phyloP scores from a whole-genome alignment of 1,140 invertebrate genomes.

The Drosophila quadrilineata region DNA sequence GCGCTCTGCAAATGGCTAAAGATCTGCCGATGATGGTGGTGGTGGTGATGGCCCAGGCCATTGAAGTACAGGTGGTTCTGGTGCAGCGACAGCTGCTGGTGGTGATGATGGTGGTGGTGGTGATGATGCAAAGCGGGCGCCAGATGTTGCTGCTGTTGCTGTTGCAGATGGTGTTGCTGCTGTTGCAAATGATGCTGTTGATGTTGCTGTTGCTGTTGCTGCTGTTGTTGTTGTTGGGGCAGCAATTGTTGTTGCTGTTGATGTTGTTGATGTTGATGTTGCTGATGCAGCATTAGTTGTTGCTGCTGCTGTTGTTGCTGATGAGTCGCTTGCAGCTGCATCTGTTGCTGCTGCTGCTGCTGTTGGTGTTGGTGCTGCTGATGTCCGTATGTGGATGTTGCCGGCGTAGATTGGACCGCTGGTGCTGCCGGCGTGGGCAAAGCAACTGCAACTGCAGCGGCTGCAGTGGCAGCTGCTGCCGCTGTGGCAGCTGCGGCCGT shows the following conservation, averaged over 20 bases:
- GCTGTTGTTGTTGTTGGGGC: slow-evolving; percentile 26
- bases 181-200: slow-evolving; percentile 40
- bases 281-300: slow-evolving; percentile 7
- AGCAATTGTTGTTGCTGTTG: slow-evolving; percentile 26
- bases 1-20: slow-evolving; percentile 79
- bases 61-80: slow-evolving; percentile 80
- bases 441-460: slow-evolving; percentile 38
- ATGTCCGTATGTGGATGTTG: slow-evolving; percentile 29
- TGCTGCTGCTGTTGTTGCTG: slow-evolving; percentile 44
- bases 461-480: slow-evolving; percentile 49
- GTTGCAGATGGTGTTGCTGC: slow-evolving; percentile 36
- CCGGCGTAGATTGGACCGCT: slow-evolving; percentile 24
- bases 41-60: slow-evolving; percentile 63
- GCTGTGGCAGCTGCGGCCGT: slow-evolving; percentile 50
- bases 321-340: slow-evolving; percentile 17
- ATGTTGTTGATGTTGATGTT: slow-evolving; percentile 17
- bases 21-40: slow-evolving; percentile 77
- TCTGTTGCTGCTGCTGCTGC: slow-evolving; percentile 33
- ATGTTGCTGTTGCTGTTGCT: slow-evolving; percentile 25
- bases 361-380: slow-evolving; percentile 36
- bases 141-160: slow-evolving; percentile 59
- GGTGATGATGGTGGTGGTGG: slow-evolving; percentile 75
- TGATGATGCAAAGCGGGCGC: slow-evolving; percentile 59
- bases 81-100: slow-evolving; percentile 77
- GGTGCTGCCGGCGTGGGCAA: slow-evolving; percentile 34